Conservation (phyloP, 2,797 vertebrate genomes). For the Rhadinocentrus ornatus region DNA sequence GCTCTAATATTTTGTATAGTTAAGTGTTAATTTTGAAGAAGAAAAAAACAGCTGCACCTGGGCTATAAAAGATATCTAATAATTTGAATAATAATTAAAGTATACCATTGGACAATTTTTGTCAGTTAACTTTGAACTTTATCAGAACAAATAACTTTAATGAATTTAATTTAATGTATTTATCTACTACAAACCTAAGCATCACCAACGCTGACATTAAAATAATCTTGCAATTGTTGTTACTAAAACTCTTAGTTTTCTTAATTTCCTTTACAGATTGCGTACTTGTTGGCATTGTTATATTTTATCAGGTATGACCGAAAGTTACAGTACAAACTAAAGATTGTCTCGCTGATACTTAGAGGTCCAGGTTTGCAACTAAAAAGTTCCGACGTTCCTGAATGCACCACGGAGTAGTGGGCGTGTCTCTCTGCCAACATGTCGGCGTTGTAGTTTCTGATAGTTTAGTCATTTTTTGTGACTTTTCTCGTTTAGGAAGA, state of each 20-base stretch:
- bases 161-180: no score
- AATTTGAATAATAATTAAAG: no score
- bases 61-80: no score
- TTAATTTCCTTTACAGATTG: not conserved
- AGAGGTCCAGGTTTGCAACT: accelerated
- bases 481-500: not conserved
- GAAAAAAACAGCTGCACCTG: no score
- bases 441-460: constrained; percentile 45
- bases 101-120: no score
- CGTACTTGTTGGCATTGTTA: accelerated
- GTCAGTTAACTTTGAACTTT: no score
- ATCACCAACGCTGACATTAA: not conserved
- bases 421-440: constrained; percentile 65
- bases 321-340: not conserved
- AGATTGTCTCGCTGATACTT: not conserved
- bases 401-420: constrained; percentile 51
- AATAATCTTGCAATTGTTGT: not conserved
- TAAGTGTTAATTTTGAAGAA: no score
- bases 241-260: not conserved
- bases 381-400: constrained; percentile 18
- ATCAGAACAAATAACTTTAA: no score
- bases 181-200: no score
- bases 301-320: not conserved
- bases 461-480: not conserved
- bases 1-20: no score